Conservation (phyloP, 2,888 invertebrate genomes). For the Sminthurinus aureus region DNA sequence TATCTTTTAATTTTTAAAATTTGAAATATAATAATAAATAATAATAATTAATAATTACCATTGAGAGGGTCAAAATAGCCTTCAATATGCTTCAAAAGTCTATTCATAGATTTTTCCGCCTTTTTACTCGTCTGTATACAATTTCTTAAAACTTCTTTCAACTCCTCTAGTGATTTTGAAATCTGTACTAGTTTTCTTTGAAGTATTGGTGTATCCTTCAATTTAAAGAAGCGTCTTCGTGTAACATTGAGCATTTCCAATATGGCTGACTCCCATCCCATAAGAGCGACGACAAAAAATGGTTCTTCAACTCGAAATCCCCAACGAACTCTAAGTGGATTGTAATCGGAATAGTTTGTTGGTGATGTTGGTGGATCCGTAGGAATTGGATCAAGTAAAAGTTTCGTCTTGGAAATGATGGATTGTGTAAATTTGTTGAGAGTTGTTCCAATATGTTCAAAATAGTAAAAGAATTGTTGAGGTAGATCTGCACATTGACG, state of each 20-base stretch:
- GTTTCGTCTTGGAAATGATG: not conserved
- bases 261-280: constrained; percentile 23
- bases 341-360: constrained; percentile 10
- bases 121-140: constrained; percentile 18
- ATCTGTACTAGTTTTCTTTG: not conserved
- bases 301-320: not conserved
- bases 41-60: not conserved
- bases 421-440: constrained; percentile 16
- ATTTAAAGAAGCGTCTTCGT: not conserved
- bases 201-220: not conserved
- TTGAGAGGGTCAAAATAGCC: constrained; percentile 24
- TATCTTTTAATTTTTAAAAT: no score
- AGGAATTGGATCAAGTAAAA: constrained; percentile 6
- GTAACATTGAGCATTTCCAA: constrained; percentile 26
- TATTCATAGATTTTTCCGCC: constrained; percentile 22
- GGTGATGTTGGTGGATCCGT: constrained; percentile 31
- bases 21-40: no score
- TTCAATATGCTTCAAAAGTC: constrained; percentile 11
- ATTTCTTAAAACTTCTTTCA: not conserved
- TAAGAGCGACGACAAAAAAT: not conserved
- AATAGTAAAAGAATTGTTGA: constrained; percentile 31
- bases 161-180: constrained; percentile 1
- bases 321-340: not conserved
- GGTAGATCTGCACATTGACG: constrained; percentile 27
- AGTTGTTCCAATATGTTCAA: constrained; percentile 28